Percentiles rank a stretch among this genome's conserved stretches.
phyloP scores from a whole-genome alignment of 2,113 vertebrate genomes.

The Tenebrosternarchus preto region DNA sequence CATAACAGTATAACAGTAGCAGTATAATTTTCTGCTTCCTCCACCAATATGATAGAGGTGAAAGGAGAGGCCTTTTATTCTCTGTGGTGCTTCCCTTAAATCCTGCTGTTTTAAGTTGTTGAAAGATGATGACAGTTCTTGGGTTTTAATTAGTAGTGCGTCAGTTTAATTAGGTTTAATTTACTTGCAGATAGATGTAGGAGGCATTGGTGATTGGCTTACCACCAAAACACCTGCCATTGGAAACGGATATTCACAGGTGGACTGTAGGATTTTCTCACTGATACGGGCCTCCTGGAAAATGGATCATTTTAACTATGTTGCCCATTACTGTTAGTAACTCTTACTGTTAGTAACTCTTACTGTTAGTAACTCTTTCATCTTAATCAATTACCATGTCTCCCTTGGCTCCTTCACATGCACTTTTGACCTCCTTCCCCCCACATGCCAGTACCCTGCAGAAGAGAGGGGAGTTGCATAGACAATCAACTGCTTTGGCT shows the following conservation, averaged over 20 bases:
- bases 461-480: no score
- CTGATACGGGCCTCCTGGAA: no score
- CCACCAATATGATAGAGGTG: background rate
- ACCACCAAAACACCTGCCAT: background rate
- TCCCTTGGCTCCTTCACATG: no score
- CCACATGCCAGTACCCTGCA: no score
- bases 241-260: background rate
- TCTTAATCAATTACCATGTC: no score
- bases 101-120: background rate
- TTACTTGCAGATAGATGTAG: constrained; percentile 6
- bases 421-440: no score
- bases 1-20: constrained; percentile 12
- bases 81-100: background rate
- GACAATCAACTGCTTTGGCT: no score
- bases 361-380: no score
- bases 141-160: constrained; percentile 45
- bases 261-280: no score
- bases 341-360: no score
- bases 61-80: background rate
- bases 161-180: constrained; percentile 2
- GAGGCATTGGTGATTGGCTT: background rate
- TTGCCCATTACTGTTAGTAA: no score
- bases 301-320: no score
- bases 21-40: constrained; percentile 12
- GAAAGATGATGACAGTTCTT: background rate